These are phyloP conservation scores for Aphis craccivora DNA, from an alignment of 1,140 invertebrate genomes.

Conservation along the genomic window DNA sequence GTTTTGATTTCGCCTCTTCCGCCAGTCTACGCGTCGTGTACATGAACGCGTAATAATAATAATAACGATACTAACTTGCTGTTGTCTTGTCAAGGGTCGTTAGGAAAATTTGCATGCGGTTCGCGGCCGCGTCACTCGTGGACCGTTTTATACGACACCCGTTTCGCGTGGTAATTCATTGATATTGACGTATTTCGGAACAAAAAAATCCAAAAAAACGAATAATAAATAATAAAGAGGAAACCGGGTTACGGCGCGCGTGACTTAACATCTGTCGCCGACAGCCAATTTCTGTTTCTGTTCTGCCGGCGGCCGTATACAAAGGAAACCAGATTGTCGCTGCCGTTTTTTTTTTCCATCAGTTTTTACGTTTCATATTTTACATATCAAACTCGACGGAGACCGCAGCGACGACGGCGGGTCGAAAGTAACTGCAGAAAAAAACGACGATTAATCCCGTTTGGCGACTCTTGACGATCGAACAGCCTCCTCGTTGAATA, in stretches of 20 bases:
- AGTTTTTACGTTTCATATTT: constrained; percentile 30
- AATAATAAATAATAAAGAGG: constrained; percentile 39
- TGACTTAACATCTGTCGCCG: constrained; percentile 48
- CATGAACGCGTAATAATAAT: neutral
- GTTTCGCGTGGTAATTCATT: constrained; percentile 36
- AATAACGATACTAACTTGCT: neutral
- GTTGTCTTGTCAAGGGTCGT: constrained; percentile 45
- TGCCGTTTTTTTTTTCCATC: neutral
- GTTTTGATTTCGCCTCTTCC: neutral
- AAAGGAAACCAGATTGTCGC: constrained; percentile 50
- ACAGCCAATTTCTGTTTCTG: constrained; percentile 31
- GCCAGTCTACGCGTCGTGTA: neutral
- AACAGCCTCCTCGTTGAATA: neutral
- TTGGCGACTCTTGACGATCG: constrained; percentile 2
- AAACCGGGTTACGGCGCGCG: constrained; percentile 33
- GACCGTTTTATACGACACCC: neutral
- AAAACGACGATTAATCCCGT: constrained; percentile 13
- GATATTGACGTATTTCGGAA: constrained; percentile 13
- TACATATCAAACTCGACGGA: constrained; percentile 1
- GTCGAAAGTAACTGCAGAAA: neutral
- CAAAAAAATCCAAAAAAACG: neutral
- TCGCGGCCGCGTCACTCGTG: neutral
- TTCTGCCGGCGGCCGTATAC: constrained; percentile 23
- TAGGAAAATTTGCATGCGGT: constrained; percentile 46
- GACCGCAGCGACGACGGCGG: neutral